Evolutionary conservation across 2,797 vertebrate genomes (phyloP).

Genomic region (Nothura maculosa): DNA sequence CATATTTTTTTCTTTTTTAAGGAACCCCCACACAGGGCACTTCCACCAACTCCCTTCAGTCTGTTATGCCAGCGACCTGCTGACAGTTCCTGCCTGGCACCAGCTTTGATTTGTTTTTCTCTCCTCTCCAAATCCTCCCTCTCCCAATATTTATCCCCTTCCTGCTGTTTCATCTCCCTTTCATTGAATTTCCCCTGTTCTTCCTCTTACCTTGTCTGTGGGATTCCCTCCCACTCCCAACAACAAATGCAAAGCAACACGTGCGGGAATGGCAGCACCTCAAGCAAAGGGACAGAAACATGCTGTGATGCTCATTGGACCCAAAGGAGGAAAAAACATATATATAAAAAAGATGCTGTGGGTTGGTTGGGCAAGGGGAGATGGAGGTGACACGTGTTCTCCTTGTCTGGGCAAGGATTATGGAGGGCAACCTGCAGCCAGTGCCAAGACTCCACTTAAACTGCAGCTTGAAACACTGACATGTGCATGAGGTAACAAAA

Average conservation of each 20-base stretch:
- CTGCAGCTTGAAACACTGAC: not conserved
- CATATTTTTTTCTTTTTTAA: not conserved
- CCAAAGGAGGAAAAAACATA: not conserved
- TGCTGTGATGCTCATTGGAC: not conserved
- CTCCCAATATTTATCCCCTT: not conserved
- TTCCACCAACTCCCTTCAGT: constrained; percentile 17
- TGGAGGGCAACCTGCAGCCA: not conserved
- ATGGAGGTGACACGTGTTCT: not conserved
- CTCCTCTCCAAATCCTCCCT: not conserved
- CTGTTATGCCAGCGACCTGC: constrained; percentile 26
- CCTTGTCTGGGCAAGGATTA: not conserved
- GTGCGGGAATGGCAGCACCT: not conserved
- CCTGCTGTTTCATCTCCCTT: accelerated
- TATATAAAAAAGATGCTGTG: accelerated
- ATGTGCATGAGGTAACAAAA: not conserved
- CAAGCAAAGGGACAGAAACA: accelerated
- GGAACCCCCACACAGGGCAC: not conserved
- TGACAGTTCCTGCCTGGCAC: constrained; percentile 23
- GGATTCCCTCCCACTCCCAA: not conserved
- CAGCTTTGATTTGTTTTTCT: constrained; percentile 17
- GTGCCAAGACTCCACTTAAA: not conserved
- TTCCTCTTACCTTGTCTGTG: not conserved
- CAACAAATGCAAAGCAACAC: not conserved
- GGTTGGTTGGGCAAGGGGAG: not conserved
- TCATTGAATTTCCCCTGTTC: not conserved